Evolutionary conservation across 2,797 vertebrate genomes (phyloP).

Genomic region (Propithecus perrieri): DNA sequence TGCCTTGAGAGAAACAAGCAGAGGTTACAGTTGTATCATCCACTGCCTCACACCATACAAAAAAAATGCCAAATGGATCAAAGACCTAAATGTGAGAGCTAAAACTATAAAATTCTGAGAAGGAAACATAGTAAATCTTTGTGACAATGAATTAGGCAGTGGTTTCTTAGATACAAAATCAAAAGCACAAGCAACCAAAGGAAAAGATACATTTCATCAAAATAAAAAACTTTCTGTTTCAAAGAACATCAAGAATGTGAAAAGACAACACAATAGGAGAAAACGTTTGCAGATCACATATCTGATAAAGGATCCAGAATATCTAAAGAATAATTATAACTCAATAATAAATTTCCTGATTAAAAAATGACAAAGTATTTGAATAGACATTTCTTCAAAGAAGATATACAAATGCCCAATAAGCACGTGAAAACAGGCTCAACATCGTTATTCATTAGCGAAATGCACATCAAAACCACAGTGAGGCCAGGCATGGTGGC

Average conservation of each 20-base stretch:
- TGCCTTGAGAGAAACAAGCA: not conserved
- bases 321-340: not conserved
- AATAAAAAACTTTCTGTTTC: not conserved
- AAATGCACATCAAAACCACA: not conserved
- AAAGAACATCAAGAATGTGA: not conserved
- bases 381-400: constrained; percentile 11
- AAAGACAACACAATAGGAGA: not conserved
- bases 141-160: not conserved
- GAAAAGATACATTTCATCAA: not conserved
- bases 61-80: constrained; percentile 9
- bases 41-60: not conserved
- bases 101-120: constrained; percentile 10
- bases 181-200: constrained; percentile 31
- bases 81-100: not conserved
- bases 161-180: not conserved
- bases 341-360: not conserved
- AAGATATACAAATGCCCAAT: not conserved
- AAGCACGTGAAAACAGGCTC: not conserved
- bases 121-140: not conserved
- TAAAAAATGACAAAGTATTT: not conserved
- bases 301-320: not conserved
- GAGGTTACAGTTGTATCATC: not conserved
- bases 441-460: not conserved
- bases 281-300: constrained; percentile 21
- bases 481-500: too few species aligned